Conservation (phyloP, 2,888 invertebrate species). For the Synergus japonicus region DNA sequence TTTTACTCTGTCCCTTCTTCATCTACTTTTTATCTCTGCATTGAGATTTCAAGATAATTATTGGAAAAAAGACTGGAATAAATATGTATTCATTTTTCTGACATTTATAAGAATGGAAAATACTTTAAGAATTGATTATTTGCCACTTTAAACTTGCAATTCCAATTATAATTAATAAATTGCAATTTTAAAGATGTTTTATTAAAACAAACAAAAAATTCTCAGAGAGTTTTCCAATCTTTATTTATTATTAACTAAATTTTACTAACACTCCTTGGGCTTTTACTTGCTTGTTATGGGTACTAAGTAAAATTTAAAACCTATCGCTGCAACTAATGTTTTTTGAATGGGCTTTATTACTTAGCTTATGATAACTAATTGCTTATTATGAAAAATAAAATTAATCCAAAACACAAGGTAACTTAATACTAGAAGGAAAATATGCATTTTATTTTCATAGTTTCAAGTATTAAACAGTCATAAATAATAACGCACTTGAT, state of each 20-base stretch:
- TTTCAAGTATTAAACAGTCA: background rate
- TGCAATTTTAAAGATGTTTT: background rate
- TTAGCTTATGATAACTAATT: background rate
- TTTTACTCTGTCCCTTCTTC: conserved; percentile 64
- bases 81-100: background rate
- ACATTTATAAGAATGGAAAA: background rate
- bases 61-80: too few species aligned
- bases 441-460: background rate
- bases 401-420: background rate
- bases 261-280: background rate
- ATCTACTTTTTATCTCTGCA: conserved; percentile 55
- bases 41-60: background rate
- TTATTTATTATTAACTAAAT: background rate
- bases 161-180: background rate
- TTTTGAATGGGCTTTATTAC: background rate
- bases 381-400: background rate
- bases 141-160: background rate
- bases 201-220: background rate
- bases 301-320: background rate
- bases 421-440: background rate
- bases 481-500: background rate
- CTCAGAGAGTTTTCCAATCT: background rate
- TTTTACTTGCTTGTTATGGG: background rate
- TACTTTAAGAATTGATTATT: background rate
- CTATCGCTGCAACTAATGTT: background rate